Evolutionary conservation across 2,888 invertebrate species (phyloP).

Genomic region (Diarsia rubi): DNA sequence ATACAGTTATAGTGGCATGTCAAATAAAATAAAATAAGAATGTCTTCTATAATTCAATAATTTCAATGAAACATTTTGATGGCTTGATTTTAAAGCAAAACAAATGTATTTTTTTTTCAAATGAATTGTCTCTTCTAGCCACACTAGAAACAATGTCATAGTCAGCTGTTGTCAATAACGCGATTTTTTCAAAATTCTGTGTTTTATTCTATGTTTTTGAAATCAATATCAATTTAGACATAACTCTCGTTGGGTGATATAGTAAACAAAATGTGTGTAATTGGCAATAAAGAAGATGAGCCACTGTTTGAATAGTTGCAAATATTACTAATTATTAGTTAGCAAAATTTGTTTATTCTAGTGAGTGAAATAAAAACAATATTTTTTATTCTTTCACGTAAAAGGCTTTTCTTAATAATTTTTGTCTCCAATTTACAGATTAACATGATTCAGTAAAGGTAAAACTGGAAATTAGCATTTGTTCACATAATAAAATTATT

Average conservation of each 20-base stretch:
- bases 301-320: not conserved
- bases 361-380: conserved; percentile 36
- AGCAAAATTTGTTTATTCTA: conserved; percentile 14
- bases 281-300: not conserved
- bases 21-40: no score
- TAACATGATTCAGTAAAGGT: not conserved
- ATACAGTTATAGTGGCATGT: no score
- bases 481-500: no score
- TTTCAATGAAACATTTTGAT: no score
- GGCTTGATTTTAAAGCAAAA: not conserved
- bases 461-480: not conserved
- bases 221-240: conserved; percentile 11
- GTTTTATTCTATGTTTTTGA: conserved; percentile 51
- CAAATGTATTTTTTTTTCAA: not conserved
- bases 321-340: conserved; percentile 3
- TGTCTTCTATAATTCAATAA: no score
- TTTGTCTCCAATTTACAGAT: not conserved
- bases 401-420: not conserved
- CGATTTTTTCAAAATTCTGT: conserved; percentile 60
- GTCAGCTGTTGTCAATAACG: conserved; percentile 68
- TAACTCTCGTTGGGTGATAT: conserved; percentile 17
- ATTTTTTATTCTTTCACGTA: not conserved
- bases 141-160: conserved; percentile 49
- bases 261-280: conserved; percentile 20
- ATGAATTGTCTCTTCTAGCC: conserved; percentile 11